Percentiles rank a stretch among this genome's conserved stretches.
Evolutionary conservation across 1,140 invertebrate species (phyloP).

Genomic region (Hyposmocoma kahamanoa): DNA sequence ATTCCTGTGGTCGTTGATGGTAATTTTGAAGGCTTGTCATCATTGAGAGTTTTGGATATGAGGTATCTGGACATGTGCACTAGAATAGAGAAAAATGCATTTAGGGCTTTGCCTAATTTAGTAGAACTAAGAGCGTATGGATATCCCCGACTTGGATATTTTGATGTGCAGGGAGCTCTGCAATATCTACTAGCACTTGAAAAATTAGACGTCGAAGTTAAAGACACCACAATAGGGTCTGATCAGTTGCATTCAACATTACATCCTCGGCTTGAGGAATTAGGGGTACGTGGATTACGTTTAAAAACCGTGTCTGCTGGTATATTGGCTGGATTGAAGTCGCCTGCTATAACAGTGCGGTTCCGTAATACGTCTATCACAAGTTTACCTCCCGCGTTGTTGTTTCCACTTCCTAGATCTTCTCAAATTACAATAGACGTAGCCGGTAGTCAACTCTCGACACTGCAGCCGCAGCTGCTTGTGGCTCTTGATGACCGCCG

Average conservation of each 20-base stretch:
- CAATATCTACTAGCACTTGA: constrained; percentile 81
- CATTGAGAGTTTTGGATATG: constrained; percentile 79
- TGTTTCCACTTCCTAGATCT: constrained; percentile 92
- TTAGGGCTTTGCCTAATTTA: constrained; percentile 82
- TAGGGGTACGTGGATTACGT: constrained; percentile 84
- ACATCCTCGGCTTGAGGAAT: constrained; percentile 83
- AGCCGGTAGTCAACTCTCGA: constrained; percentile 83
- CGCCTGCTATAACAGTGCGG: constrained; percentile 79
- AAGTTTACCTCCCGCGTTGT: constrained; percentile 83
- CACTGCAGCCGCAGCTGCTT: constrained; percentile 84
- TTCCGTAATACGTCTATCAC: constrained; percentile 87
- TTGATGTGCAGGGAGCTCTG: constrained; percentile 87
- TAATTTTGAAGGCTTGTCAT: constrained; percentile 81
- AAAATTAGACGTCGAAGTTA: constrained; percentile 88
- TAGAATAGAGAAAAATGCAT: constrained; percentile 88
- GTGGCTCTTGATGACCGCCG: constrained; percentile 86
- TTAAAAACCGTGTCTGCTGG: constrained; percentile 87
- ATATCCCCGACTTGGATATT: constrained; percentile 85
- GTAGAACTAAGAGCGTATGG: constrained; percentile 80
- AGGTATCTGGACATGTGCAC: constrained; percentile 80
- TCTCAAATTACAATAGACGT: constrained; percentile 86
- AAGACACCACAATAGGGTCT: constrained; percentile 85
- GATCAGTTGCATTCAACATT: constrained; percentile 86
- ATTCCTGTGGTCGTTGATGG: constrained; percentile 81
- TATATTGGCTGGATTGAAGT: constrained; percentile 86